Evolutionary conservation across 2,888 invertebrate genomes (phyloP), one percentile per base, ranked within the genome.

Genomic region (Catonia carolina): DNA sequence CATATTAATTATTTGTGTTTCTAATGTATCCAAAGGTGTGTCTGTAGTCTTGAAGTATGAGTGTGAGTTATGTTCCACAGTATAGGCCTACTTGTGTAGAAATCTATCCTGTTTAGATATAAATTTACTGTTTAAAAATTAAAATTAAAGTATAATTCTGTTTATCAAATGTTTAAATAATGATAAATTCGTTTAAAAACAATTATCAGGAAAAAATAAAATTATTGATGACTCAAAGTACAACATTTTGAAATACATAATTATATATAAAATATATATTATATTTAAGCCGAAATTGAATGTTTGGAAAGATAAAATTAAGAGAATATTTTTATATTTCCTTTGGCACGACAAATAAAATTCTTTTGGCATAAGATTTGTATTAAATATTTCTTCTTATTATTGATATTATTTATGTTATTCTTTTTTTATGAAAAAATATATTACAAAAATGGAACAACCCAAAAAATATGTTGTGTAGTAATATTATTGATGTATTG

Each of bases 391-490:
- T 50, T 31, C 27, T 35, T 31, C 27, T 20, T n/a, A 35, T 35
- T 50, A 33, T 50, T 18, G 17, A 17, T 50, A 27, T 50, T 17
- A 15, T 50, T 50, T 27, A 4, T 27, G 8, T 8, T 27, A 6
- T 27, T 8, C 8, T 27, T 27, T 27, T 27, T 27, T 27, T 6
- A 31, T 41, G 35, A 53, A 53, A 57, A 53, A 48, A 49, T 22
- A 45, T 27, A 20, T 54, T 41, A 22, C 18, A 58, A 63, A 60
- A 63, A 63, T 61, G 64, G 61, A 62, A 63, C 61, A 63, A 63
- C 61, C 64, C 64, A 63, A 63, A 27, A 64, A 63, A 60, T 64
- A 64, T 64, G 64, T 64, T 64, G 64, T 64, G 64, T 64, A 64
- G 64, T 64, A 57, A 54, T 58, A 62, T 61, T 63, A 64, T 64